phyloP scores from a whole-genome alignment of 2,113 vertebrate species.

The Lutjanus erythropterus region DNA sequence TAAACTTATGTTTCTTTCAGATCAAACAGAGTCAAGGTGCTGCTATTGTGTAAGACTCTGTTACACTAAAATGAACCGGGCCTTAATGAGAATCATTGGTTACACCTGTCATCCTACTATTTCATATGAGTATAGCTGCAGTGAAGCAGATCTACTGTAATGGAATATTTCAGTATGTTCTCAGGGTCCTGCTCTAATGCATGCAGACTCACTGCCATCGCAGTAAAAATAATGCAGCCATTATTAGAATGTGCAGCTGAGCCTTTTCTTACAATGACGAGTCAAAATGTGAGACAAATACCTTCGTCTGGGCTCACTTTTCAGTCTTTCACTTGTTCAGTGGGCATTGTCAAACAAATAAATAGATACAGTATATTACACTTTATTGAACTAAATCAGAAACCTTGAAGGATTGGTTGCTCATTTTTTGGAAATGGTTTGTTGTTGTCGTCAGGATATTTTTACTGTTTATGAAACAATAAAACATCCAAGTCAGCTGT shows the following conservation, averaged over 20 bases:
- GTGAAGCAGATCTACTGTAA: too few relatives aligned
- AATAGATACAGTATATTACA: too few relatives aligned
- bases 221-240: not conserved
- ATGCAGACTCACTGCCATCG: not conserved
- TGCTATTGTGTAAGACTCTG: too few relatives aligned
- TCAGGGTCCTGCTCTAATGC: not conserved
- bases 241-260: not conserved
- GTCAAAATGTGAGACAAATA: not conserved
- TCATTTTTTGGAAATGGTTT: too few relatives aligned
- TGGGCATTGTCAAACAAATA: not conserved
- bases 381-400: not conserved
- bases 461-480: constrained; percentile 1
- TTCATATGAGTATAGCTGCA: too few relatives aligned
- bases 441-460: not conserved
- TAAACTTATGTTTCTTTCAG: too few relatives aligned
- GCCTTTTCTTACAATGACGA: not conserved
- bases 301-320: not conserved
- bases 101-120: too few relatives aligned
- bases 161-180: not conserved
- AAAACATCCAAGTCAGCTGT: not conserved
- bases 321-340: not conserved
- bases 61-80: too few relatives aligned
- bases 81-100: too few relatives aligned
- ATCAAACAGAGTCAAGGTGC: too few relatives aligned
- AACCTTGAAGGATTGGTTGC: not conserved